Evolutionary conservation across 2,888 invertebrate species (phyloP).

Genomic region (Mystacides longicornis): DNA sequence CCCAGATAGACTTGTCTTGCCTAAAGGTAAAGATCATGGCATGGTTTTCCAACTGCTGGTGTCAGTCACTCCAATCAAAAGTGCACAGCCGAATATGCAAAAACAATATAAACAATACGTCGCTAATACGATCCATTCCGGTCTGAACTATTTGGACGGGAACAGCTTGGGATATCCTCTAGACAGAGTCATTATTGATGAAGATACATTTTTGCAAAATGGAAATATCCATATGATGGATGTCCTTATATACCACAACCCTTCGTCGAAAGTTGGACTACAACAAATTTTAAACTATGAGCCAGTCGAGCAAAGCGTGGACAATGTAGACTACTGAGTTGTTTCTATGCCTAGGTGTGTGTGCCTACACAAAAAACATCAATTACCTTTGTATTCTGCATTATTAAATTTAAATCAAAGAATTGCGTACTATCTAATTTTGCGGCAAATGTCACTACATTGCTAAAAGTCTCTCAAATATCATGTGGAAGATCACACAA

Average conservation of each 20-base stretch:
- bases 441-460: too few species aligned
- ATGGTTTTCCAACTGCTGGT: constrained; percentile 58
- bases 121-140: background rate
- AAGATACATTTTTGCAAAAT: background rate
- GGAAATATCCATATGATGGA: background rate
- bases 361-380: too few species aligned
- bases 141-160: constrained; percentile 41
- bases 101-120: constrained; percentile 30
- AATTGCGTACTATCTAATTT: too few species aligned
- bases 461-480: too few species aligned
- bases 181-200: constrained; percentile 52
- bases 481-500: too few species aligned
- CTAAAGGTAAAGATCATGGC: constrained; percentile 63
- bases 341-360: too few species aligned
- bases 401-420: too few species aligned
- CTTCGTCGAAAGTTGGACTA: too few species aligned
- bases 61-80: constrained; percentile 49
- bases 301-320: too few species aligned
- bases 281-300: too few species aligned
- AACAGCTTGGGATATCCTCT: constrained; percentile 68
- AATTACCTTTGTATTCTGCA: too few species aligned
- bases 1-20: constrained; percentile 60
- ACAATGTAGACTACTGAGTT: too few species aligned
- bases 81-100: constrained; percentile 55
- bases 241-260: background rate